Evolutionary conservation across 1,140 invertebrate genomes (phyloP).

Genomic region (Brachionus asplanchnoidis): DNA sequence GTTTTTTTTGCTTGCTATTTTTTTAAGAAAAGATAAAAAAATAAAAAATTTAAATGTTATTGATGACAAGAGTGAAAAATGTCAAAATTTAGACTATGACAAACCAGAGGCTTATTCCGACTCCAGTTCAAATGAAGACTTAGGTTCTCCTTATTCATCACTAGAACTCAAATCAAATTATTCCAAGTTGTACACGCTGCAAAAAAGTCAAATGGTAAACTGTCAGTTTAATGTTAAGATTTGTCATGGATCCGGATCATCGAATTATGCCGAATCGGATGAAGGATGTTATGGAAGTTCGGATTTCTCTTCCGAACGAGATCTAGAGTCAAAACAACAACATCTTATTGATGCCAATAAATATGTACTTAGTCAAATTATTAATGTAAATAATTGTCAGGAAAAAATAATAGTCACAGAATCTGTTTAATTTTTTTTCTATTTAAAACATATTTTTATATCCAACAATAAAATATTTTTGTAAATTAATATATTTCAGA

Average conservation of each 20-base stretch:
- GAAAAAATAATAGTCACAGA: neutral
- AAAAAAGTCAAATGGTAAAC: neutral
- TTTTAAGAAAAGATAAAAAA: neutral
- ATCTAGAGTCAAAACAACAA: neutral
- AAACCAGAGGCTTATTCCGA: neutral
- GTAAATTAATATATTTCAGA: neutral
- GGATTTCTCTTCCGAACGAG: slow-evolving; percentile 19
- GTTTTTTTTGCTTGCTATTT: neutral
- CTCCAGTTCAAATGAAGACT: neutral
- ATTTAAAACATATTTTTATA: neutral
- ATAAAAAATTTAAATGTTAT: neutral
- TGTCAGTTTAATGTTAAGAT: neutral
- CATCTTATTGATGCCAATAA: neutral
- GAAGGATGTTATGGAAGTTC: slow-evolving; percentile 35
- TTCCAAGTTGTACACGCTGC: neutral
- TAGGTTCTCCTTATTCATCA: neutral
- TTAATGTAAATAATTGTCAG: neutral
- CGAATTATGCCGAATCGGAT: slow-evolving; percentile 21
- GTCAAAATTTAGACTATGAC: neutral
- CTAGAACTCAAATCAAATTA: neutral
- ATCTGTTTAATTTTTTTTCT: neutral
- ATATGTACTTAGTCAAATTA: neutral
- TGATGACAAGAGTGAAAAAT: neutral
- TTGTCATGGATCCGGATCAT: neutral
- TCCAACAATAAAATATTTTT: neutral